Evolutionary conservation across 2,888 invertebrate genomes (phyloP).

Genomic region (Luperina testacea): DNA sequence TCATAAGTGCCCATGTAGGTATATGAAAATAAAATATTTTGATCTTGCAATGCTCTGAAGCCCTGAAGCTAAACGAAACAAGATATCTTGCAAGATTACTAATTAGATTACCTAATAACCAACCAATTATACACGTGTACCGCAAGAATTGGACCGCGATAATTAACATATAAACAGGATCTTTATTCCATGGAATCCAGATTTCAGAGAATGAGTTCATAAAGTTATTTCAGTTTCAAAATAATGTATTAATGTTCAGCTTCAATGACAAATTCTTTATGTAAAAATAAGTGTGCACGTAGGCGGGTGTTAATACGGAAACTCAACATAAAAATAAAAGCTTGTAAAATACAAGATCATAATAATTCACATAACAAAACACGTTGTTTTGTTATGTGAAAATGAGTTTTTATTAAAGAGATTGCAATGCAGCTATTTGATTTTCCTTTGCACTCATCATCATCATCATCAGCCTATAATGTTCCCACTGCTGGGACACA

Average conservation of each 20-base stretch:
- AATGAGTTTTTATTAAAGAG: not conserved
- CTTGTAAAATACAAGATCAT: constrained; percentile 10
- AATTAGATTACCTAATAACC: too few relatives aligned
- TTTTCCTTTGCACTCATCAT: not conserved
- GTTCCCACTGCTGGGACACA: too few relatives aligned
- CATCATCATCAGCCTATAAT: too few relatives aligned
- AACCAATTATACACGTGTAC: too few relatives aligned
- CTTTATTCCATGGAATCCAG: constrained; percentile 22
- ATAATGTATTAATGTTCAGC: constrained; percentile 52
- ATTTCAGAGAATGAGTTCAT: constrained; percentile 49
- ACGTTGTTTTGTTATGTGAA: not conserved
- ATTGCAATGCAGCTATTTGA: not conserved
- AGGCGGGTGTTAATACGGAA: constrained; percentile 56
- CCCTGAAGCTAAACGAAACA: not conserved
- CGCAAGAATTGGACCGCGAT: not conserved
- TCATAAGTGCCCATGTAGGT: not conserved
- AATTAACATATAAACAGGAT: constrained; percentile 16
- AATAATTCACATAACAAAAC: too few relatives aligned
- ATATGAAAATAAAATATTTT: not conserved
- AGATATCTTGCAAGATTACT: not conserved
- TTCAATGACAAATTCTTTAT: constrained; percentile 67
- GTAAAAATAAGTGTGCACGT: constrained; percentile 55
- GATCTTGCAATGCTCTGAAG: not conserved
- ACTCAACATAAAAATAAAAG: constrained; percentile 10
- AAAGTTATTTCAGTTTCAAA: constrained; percentile 56